Conservation (phyloP, 2,113 vertebrate genomes). For the Crotalus tigris region DNA sequence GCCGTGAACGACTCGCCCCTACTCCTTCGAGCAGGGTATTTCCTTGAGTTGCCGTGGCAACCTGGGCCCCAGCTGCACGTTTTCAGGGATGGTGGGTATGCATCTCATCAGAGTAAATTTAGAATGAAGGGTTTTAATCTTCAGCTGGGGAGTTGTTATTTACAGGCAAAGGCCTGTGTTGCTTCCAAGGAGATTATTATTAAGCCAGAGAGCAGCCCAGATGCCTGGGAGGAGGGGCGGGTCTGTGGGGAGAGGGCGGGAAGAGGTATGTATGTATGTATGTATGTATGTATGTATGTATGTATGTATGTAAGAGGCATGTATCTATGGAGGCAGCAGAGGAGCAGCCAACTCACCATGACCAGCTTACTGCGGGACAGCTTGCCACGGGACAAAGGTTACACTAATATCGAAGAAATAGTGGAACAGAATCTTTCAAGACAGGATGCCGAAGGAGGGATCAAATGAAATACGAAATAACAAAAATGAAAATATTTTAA, state of each 20-base stretch:
- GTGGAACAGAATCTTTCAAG: not conserved
- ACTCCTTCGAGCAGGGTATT: not conserved
- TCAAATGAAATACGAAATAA: not conserved
- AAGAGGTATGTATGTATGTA: not conserved
- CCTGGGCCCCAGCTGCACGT: not conserved
- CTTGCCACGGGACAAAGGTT: not conserved
- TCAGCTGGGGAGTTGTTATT: not conserved
- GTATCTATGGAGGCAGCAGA: not conserved
- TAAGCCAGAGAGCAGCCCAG: conserved; percentile 56
- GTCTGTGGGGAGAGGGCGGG: accelerated
- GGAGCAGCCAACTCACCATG: not conserved
- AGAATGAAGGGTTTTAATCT: conserved; percentile 18
- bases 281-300: not conserved
- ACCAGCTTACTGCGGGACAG: too few species aligned
- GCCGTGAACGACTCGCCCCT: not conserved
- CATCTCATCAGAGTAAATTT: conserved; percentile 3
- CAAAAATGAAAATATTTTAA: too few species aligned
- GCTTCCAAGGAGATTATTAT: not conserved
- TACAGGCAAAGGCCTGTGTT: not conserved
- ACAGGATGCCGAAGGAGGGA: not conserved
- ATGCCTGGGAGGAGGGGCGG: not conserved
- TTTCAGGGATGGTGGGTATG: not conserved
- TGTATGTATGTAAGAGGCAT: not conserved
- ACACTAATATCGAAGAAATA: not conserved
- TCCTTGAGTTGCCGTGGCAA: conserved; percentile 6